Conservation (phyloP, 2,888 invertebrate species). For the Nemoura dubitans region DNA sequence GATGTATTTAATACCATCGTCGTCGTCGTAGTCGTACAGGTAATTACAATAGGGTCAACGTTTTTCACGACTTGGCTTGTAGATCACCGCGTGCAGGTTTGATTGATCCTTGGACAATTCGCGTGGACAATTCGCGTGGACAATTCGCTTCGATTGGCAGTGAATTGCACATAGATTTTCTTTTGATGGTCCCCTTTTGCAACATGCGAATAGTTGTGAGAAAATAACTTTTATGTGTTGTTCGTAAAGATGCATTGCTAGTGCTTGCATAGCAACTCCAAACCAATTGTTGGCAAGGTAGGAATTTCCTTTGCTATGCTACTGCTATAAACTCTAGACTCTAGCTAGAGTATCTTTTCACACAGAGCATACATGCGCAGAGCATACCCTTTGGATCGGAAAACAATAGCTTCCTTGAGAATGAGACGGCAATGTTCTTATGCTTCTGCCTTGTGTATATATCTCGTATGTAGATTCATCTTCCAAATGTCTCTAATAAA, state of each 20-base stretch:
- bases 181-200: not conserved
- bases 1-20: not conserved
- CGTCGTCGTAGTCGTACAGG: no score
- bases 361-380: constrained; percentile 35
- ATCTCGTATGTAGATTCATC: constrained; percentile 45
- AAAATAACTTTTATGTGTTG: not conserved
- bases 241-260: not conserved
- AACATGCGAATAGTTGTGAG: not conserved
- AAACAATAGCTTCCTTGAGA: constrained; percentile 44
- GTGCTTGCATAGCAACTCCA: not conserved
- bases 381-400: constrained; percentile 25
- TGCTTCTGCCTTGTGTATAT: constrained; percentile 21
- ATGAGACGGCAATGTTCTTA: constrained; percentile 1
- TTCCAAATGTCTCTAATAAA: constrained; percentile 34
- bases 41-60: not conserved
- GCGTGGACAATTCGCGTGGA: not conserved
- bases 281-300: constrained; percentile 44
- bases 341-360: constrained; percentile 34
- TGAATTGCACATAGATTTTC: not conserved
- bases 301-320: constrained; percentile 41
- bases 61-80: not conserved
- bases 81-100: not conserved
- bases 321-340: constrained; percentile 22
- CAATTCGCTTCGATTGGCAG: not conserved
- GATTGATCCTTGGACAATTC: not conserved